These are phyloP conservation scores for Plebejus argus DNA, from an alignment of 2,888 invertebrate species.

Conservation along the genomic window DNA sequence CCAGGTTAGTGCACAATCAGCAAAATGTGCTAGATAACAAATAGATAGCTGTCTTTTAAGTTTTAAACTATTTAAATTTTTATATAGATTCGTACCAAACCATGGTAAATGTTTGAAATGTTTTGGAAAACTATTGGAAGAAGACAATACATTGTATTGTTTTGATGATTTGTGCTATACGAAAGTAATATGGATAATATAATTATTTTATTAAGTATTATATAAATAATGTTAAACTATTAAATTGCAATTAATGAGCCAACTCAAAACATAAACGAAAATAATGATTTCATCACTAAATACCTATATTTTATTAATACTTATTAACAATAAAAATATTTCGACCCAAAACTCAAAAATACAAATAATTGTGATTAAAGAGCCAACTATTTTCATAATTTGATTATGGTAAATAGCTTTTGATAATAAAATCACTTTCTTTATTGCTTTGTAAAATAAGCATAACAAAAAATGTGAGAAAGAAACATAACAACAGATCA, in stretches of 20 bases:
- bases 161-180: constrained; percentile 32
- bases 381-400: background rate
- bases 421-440: constrained; percentile 13
- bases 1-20: constrained; percentile 71
- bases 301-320: background rate
- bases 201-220: background rate
- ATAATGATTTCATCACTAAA: background rate
- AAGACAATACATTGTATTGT: constrained; percentile 55
- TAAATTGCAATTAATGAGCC: constrained; percentile 22
- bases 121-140: constrained; percentile 56
- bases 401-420: background rate
- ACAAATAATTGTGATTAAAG: constrained; percentile 8
- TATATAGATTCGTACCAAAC: constrained; percentile 17
- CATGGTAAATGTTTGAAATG: constrained; percentile 43
- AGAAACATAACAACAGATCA: constrained; percentile 51
- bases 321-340: background rate
- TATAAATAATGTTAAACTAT: constrained; percentile 8
- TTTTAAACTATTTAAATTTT: constrained; percentile 42
- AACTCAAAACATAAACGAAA: constrained; percentile 4
- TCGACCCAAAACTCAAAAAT: background rate
- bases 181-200: constrained; percentile 15
- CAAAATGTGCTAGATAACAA: constrained; percentile 68
- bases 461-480: constrained; percentile 29
- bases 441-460: constrained; percentile 3
- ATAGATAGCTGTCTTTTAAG: constrained; percentile 58